These are phyloP conservation scores for Neoscelio sp. DNA, from an alignment of 2,888 invertebrate species.

Conservation along the genomic window DNA sequence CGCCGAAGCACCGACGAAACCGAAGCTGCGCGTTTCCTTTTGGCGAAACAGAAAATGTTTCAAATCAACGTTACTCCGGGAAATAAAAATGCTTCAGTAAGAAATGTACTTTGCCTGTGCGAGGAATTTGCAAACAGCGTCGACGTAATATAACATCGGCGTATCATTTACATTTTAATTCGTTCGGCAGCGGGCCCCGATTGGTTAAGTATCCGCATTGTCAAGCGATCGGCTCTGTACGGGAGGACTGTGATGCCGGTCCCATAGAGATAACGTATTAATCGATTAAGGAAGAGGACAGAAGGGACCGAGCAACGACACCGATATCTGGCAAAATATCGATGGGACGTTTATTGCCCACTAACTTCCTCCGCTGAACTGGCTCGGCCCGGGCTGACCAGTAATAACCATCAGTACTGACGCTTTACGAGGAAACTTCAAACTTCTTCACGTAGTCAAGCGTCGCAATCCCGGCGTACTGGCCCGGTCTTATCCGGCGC, in stretches of 20 bases:
- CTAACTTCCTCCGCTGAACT: slow-evolving; percentile 74
- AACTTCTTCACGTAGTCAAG: slow-evolving; percentile 70
- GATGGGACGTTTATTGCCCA: slow-evolving; percentile 76
- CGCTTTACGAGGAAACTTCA: slow-evolving; percentile 76
- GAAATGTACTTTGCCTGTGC: slow-evolving; percentile 30
- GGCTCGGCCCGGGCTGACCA: slow-evolving; percentile 69
- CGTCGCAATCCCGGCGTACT: slow-evolving; percentile 10
- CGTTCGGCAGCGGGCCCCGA: slow-evolving; percentile 40
- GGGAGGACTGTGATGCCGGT: slow-evolving; percentile 10
- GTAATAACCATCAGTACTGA: slow-evolving; percentile 77
- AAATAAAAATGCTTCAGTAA: background rate
- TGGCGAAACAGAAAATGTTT: no score
- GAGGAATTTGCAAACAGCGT: slow-evolving; percentile 38
- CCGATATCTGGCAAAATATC: slow-evolving; percentile 72
- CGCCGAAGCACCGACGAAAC: background rate
- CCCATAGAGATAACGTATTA: slow-evolving; percentile 71
- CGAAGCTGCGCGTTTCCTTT: background rate
- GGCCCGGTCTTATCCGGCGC: slow-evolving; percentile 24
- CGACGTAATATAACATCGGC: slow-evolving; percentile 17
- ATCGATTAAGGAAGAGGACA: slow-evolving; percentile 71
- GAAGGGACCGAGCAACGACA: slow-evolving; percentile 58
- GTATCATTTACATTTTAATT: slow-evolving; percentile 60
- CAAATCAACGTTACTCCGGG: background rate
- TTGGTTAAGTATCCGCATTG: slow-evolving; percentile 54
- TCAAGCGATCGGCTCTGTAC: slow-evolving; percentile 34